phyloP scores from a whole-genome alignment of 2,797 vertebrate species.

The Anisognathus igniventris region DNA sequence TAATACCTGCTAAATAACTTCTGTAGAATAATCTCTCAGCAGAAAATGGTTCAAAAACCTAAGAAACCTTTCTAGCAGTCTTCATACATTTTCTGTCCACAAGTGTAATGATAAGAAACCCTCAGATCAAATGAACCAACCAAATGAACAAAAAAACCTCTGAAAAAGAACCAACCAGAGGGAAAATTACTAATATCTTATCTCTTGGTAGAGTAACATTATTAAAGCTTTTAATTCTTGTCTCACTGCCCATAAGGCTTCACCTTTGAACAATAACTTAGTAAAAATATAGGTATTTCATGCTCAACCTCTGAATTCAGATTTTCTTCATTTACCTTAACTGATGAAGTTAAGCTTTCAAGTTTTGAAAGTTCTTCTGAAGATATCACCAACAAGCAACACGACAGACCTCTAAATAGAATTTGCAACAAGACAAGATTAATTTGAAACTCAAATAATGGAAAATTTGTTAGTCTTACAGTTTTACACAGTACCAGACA shows the following conservation, averaged over 20 bases:
- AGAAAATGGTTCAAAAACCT: neutral
- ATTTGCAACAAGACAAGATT: neutral
- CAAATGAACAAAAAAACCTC: neutral
- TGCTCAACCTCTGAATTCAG: neutral
- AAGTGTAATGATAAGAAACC: neutral
- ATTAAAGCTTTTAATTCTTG: neutral
- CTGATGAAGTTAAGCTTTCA: neutral
- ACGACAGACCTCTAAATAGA: neutral
- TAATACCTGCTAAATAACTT: neutral
- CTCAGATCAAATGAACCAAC: neutral
- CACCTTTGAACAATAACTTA: neutral
- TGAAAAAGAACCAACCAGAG: neutral
- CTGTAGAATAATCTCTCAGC: neutral
- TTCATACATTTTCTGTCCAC: neutral
- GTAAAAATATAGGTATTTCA: neutral
- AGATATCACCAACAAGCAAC: neutral
- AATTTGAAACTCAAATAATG: neutral
- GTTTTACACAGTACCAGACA: neutral
- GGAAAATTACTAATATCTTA: neutral
- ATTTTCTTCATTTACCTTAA: neutral
- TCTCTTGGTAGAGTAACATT: neutral
- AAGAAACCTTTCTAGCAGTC: neutral
- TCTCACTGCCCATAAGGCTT: neutral
- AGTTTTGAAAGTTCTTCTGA: neutral
- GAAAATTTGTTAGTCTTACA: neutral